A percentile compares a stretch with the other conserved stretches of the same genome.
Evolutionary conservation across 2,888 invertebrate genomes (phyloP).

Genomic region (Drosophila fungiperda): DNA sequence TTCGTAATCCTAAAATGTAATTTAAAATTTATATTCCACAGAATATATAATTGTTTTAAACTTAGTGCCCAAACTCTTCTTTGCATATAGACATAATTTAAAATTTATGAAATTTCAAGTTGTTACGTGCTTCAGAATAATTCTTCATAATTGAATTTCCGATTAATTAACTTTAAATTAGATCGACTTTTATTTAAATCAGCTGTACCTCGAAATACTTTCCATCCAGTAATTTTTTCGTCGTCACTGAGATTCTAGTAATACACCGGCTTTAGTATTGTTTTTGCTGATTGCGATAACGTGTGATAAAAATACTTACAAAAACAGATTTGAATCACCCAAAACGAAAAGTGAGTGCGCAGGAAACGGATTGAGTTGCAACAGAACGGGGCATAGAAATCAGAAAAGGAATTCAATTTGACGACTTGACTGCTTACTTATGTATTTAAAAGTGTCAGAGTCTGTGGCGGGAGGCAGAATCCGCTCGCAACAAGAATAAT

Average conservation of each 20-base stretch:
- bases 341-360: conserved; percentile 24
- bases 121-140: neutral
- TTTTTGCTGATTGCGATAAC: conserved; percentile 50
- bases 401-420: conserved; percentile 26
- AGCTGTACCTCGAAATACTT: conserved; percentile 14
- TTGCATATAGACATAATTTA: neutral
- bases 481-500: conserved; percentile 24
- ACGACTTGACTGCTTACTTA: conserved; percentile 35
- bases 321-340: conserved; percentile 33
- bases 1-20: neutral
- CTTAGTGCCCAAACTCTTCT: neutral
- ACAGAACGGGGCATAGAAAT: conserved; percentile 15
- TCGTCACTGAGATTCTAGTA: conserved; percentile 21
- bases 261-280: conserved; percentile 23
- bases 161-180: neutral
- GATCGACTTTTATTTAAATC: neutral
- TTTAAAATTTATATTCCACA: neutral
- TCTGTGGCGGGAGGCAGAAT: conserved; percentile 22
- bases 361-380: conserved; percentile 23
- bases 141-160: neutral
- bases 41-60: neutral
- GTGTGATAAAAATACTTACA: conserved; percentile 37
- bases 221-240: neutral
- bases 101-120: neutral
- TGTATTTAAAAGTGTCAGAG: conserved; percentile 49